Conservation (phyloP, 2,888 invertebrate species). For the Dynastes tityus region DNA sequence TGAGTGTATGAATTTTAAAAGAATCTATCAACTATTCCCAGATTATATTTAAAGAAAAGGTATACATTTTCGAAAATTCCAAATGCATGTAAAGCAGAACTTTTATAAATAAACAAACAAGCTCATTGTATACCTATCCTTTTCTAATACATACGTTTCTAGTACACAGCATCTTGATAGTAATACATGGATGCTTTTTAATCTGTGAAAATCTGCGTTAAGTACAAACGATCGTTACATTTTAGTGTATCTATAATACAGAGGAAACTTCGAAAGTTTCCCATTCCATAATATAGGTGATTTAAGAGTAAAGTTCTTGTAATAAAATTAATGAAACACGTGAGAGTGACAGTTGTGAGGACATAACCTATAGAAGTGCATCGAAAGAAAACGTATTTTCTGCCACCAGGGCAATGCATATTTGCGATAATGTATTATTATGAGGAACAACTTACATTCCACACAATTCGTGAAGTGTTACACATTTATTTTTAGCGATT, state of each 20-base stretch:
- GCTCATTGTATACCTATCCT: conserved; percentile 10
- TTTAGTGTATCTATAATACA: background rate
- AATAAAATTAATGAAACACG: conserved; percentile 51
- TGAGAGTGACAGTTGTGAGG: conserved; percentile 56
- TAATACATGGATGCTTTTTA: conserved; percentile 21
- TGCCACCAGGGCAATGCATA: conserved; percentile 7
- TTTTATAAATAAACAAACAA: conserved; percentile 29
- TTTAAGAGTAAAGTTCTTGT: conserved; percentile 13
- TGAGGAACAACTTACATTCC: conserved; percentile 44
- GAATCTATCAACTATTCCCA: background rate
- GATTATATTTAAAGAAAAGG: background rate
- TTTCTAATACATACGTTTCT: conserved; percentile 9
- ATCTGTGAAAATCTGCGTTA: conserved; percentile 49
- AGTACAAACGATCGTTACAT: conserved; percentile 35
- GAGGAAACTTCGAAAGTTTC: conserved; percentile 20
- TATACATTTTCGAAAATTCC: background rate
- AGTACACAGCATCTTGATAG: conserved; percentile 5
- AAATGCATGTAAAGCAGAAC: background rate
- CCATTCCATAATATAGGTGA: background rate
- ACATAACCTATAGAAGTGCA: conserved; percentile 56
- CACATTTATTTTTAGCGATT: conserved; percentile 45
- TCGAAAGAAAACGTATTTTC: conserved; percentile 22
- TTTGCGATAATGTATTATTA: conserved; percentile 26
- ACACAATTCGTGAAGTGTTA: conserved; percentile 37
- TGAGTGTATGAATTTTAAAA: conserved; percentile 8